Percentiles rank a stretch among this genome's conserved stretches.
Evolutionary conservation across 2,888 invertebrate genomes (phyloP).

Genomic region (Parascotia fuliginaria): DNA sequence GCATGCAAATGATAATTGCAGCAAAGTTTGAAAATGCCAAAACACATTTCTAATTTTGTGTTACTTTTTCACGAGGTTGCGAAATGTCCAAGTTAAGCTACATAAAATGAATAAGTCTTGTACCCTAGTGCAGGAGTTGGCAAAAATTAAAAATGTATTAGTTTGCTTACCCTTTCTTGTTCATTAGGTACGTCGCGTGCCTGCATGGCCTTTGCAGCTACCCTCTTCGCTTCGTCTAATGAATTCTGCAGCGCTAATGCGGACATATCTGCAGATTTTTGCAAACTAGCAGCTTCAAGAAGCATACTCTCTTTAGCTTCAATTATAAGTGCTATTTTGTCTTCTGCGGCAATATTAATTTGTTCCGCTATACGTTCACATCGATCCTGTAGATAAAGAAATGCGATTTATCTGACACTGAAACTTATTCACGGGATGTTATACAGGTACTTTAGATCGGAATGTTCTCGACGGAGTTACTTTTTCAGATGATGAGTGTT

Average conservation of each 20-base stretch:
- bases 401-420: background rate
- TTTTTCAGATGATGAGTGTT: too few relatives aligned
- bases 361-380: slow-evolving; percentile 83
- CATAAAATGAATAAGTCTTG: too few relatives aligned
- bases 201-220: slow-evolving; percentile 68
- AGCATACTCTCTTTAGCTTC: slow-evolving; percentile 74
- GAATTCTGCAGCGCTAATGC: slow-evolving; percentile 77
- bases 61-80: too few relatives aligned
- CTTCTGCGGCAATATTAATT: slow-evolving; percentile 80
- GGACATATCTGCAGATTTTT: slow-evolving; percentile 72
- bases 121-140: too few relatives aligned
- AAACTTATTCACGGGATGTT: too few relatives aligned
- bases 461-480: too few relatives aligned
- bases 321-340: slow-evolving; percentile 80
- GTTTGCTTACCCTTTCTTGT: slow-evolving; percentile 68
- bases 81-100: too few relatives aligned
- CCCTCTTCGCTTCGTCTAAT: slow-evolving; percentile 72
- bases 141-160: background rate
- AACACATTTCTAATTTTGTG: too few relatives aligned
- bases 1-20: too few relatives aligned
- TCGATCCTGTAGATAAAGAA: slow-evolving; percentile 64
- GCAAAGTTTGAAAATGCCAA: too few relatives aligned
- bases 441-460: too few relatives aligned
- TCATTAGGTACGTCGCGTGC: slow-evolving; percentile 65
- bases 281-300: slow-evolving; percentile 69